Evolutionary conservation across 2,113 vertebrate species (phyloP), one percentile per base, ranked within the genome.

Genomic region (Hyaena hyaena): DNA sequence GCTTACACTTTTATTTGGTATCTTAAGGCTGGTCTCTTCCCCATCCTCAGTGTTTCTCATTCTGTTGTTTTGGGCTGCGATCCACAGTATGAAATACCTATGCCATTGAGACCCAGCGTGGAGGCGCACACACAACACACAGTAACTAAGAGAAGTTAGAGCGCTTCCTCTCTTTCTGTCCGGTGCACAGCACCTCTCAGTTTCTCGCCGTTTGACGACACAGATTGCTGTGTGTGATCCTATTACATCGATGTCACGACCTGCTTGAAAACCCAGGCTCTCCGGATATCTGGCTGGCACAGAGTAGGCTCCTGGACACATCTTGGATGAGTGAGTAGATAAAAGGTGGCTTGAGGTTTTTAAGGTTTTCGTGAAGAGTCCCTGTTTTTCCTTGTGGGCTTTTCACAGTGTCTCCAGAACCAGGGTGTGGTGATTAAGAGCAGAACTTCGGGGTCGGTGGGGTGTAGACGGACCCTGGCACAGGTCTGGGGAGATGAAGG

Each of bases 401-500:
- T 84, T 84, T 84, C 5, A 43, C 19, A 7, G 39, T 35, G 45
- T n/a, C 7, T 63, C 5, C 0, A 33, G 87, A 89, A 55, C 19
- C 68, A 53, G 65, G 28, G 15, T 23, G 10, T 43, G 33, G 55
- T 73, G 48, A 33, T 19, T 11, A 77, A n/a, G 80, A 80, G 28
- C 63, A 69, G 24, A 82, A 23, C 39, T 15, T 69, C 0, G 43
- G 28, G 68, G 14, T 31, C 10, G 12, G 9, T 21, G 77, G 26
- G 19, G 21, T 77, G 4, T 17, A 7, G 73, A 28, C 4, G 4
- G 58, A 15, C n/a, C 48, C 53, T 48, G 12, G 45, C 63, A 15
- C 0, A 2, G 14, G 7, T 53, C 12, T 39, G 0, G 4, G 80
- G 7, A 2, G 24, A 28, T 8, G 35, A 45, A 26, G 68, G 11